Base-by-base conservation (phyloP, 2,888 invertebrate genomes). In the Pseudococcus jackbeardsleyi region DNA sequence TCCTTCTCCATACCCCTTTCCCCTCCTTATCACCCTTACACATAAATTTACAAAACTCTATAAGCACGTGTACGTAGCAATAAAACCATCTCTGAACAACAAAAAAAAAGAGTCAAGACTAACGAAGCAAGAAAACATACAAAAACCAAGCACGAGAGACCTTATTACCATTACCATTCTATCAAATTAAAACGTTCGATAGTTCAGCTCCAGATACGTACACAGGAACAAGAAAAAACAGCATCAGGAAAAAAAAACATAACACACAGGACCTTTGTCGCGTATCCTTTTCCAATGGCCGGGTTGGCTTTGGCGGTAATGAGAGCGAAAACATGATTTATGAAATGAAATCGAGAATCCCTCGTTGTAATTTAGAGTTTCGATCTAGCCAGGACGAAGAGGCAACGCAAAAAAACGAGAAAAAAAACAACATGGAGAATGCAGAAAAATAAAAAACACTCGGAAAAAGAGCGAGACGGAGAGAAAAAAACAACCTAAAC, bases 281-380 rank as follows among this genome's bases (percentile, higher is more conserved):
- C 26, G 17, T 26, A 68, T 68, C 68, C 68, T 68, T 72, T 39
- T 72, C 72, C 33, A 33, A 68, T 26, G 72, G 72, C 17, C 33
- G 72, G 33, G 15, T 72, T 17, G 72, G 72, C 72, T 72, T 33
- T 26, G 79, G 79, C 79, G 79, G 79, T 82, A 82, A 82, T 82
- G 79, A 82, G 79, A 82, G 79, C 79, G 79, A 82, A 82, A 82
- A 82, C 79, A 82, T 82, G 79, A 82, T 82, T 82, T 82, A 82
- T 82, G 79, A 82, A 82, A 82, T 46, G 79, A 46, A 82, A 82
- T 82, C 79, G 26, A 26, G 79, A 82, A 46, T 82, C 46, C 79
- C 79, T 46, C 42, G 79, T 46, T 46, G 79, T 82, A 82, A 82
- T 82, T 82, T 82, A 72, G 33, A 72, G 12, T 54, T 50, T 50